phyloP scores from a whole-genome alignment of 2,888 invertebrate genomes.

The Xanthorhoe spadicearia region DNA sequence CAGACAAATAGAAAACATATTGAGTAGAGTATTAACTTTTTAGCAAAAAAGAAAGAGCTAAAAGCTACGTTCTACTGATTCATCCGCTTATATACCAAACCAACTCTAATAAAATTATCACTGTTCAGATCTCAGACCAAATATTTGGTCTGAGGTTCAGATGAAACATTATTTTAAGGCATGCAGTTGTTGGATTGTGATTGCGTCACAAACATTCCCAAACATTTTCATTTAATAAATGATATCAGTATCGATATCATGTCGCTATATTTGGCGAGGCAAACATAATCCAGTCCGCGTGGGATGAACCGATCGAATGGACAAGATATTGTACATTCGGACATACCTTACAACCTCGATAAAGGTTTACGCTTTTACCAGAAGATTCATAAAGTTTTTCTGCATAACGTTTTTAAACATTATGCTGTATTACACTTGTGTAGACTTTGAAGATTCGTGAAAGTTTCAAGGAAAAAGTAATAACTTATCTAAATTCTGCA shows the following conservation, averaged over 20 bases:
- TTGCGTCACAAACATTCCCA: background rate
- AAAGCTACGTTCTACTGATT: too few relatives aligned
- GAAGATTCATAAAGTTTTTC: background rate
- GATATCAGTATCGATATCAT: conserved; percentile 7
- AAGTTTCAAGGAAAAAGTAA: too few relatives aligned
- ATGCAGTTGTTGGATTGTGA: background rate
- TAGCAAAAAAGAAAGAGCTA: too few relatives aligned
- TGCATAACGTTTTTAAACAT: too few relatives aligned
- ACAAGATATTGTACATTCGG: conserved; percentile 12
- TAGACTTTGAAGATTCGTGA: too few relatives aligned
- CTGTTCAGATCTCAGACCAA: too few relatives aligned
- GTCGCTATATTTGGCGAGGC: conserved; percentile 30
- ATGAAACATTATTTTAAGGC: too few relatives aligned
- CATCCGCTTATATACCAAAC: too few relatives aligned
- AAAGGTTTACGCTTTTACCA: background rate
- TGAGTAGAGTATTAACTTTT: background rate
- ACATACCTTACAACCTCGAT: background rate
- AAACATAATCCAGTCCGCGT: conserved; percentile 29
- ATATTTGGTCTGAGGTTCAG: too few relatives aligned
- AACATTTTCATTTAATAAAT: background rate
- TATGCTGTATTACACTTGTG: too few relatives aligned
- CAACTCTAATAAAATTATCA: too few relatives aligned
- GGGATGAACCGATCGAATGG: conserved; percentile 33
- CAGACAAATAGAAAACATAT: conserved; percentile 15
- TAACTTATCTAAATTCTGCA: too few relatives aligned